These are phyloP conservation scores for Darevskia nairensis DNA, from an alignment of 2,797 vertebrate genomes.

Conservation along the genomic window DNA sequence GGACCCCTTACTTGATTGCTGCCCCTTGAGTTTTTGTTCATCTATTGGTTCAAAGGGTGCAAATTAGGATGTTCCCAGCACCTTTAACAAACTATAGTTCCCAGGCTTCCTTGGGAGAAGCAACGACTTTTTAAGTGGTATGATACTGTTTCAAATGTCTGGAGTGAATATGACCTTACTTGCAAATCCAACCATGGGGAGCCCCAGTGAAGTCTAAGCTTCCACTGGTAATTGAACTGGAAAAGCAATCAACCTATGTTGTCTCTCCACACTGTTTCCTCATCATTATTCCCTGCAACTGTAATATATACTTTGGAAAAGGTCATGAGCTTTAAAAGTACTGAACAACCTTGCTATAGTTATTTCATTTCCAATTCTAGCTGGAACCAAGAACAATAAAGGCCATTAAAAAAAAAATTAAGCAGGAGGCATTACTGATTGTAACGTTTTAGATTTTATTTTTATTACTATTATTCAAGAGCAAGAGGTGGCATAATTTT, in stretches of 20 bases:
- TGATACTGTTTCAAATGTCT: too few species aligned
- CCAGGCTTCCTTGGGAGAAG: too few species aligned
- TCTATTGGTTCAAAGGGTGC: too few species aligned
- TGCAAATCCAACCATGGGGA: neutral
- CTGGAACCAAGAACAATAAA: slow-evolving; percentile 50
- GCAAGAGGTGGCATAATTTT: slow-evolving; percentile 41
- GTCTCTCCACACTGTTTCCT: neutral
- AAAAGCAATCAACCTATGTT: neutral
- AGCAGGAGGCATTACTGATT: neutral
- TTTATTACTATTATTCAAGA: slow-evolving; percentile 26
- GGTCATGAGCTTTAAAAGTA: rapidly evolving
- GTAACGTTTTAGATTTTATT: neutral
- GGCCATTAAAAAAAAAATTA: slow-evolving; percentile 37
- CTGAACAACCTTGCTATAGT: rapidly evolving
- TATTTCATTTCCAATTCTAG: slow-evolving; percentile 31
- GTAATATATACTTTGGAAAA: neutral
- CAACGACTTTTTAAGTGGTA: too few species aligned
- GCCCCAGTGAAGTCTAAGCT: neutral
- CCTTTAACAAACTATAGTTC: too few species aligned
- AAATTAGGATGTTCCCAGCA: too few species aligned
- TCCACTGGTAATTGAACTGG: neutral
- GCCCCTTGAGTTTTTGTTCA: too few species aligned
- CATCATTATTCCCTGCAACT: neutral
- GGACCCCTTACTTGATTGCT: too few species aligned
- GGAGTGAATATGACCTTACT: neutral